Base-by-base conservation (phyloP, 2,797 vertebrate genomes). In the Lutjanus argentimaculatus region DNA sequence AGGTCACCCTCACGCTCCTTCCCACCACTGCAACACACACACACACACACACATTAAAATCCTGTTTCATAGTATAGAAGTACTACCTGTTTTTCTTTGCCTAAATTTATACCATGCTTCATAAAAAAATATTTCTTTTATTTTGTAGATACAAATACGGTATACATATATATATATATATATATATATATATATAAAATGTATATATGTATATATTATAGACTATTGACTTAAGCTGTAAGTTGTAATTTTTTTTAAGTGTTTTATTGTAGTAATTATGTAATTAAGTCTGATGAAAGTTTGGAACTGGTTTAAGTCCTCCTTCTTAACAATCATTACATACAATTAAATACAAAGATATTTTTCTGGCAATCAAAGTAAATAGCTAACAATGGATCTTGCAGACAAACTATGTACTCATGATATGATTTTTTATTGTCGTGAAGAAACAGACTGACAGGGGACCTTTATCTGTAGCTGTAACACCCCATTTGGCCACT, bases 1-100 rank as follows among this genome's bases (percentile, higher is more conserved):
- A 97, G 87, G 72, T 96, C 94, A 10, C 95, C 95, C 67, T 96
- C 93, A 1, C 90, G 95, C 72, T 95, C 96, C 83, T 96, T 97
- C 7, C 97, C 96, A 0, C 97, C 96, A 49, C 98, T 99, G 85
- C 10, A 85, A 82, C 63, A 82, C 40, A 82, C 4, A 67, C 19
- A 67, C 0, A 72, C 8, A 22, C n/a, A 70, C 2, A 43, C 9
- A 2, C n/a, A 8, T 68, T 72, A 67, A 7, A 56, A 51, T 2
- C 45, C 14, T 6, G 21, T 19, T 51, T 30, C 16, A 52, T 6
- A 48, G 4, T 13, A 42, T 14, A 36, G 6, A 3, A 21, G 2
- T 25, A 4, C 16, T 6, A 52, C 4, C 3, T 45, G 6, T 36
- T 36, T 36, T 36, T 36, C 6, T 74, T 59, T 49, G 36, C 8